These are phyloP conservation scores for Cataglyphis livida DNA, from an alignment of 2,888 invertebrate genomes.

Conservation along the genomic window DNA sequence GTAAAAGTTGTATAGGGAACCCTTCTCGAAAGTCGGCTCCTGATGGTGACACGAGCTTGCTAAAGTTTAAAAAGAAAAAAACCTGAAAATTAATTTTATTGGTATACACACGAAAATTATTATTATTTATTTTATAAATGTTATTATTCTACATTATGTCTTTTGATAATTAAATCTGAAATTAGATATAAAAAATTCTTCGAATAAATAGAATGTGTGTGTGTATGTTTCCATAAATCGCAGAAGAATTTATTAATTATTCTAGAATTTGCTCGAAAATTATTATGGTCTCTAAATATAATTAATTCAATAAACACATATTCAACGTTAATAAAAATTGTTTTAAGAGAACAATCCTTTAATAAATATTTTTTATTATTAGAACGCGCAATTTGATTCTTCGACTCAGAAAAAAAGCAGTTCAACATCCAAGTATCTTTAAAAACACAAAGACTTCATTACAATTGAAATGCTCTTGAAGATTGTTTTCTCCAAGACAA, in stretches of 20 bases:
- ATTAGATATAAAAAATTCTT: not conserved
- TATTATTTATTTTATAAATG: not conserved
- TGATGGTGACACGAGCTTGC: not conserved
- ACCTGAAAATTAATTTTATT: not conserved
- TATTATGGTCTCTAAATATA: not conserved
- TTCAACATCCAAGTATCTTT: slow-evolving; percentile 15
- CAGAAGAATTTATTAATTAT: not conserved
- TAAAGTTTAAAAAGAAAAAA: not conserved
- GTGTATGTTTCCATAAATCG: not conserved
- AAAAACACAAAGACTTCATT: slow-evolving; percentile 9
- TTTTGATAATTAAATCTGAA: not conserved
- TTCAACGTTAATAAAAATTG: not conserved
- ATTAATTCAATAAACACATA: not conserved
- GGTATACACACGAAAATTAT: not conserved
- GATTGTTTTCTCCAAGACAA: slow-evolving; percentile 2
- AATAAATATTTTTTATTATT: slow-evolving; percentile 1
- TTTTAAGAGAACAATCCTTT: not conserved
- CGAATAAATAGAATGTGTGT: not conserved
- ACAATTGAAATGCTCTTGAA: slow-evolving; percentile 13
- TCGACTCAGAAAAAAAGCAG: not conserved
- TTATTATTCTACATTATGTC: not conserved
- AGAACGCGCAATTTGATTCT: slow-evolving; percentile 1
- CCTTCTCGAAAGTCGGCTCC: not conserved
- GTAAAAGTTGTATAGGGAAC: not conserved
- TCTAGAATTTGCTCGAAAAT: not conserved